Conservation (phyloP, 2,113 vertebrate genomes). For the Dicerorhinus sumatrensis region DNA sequence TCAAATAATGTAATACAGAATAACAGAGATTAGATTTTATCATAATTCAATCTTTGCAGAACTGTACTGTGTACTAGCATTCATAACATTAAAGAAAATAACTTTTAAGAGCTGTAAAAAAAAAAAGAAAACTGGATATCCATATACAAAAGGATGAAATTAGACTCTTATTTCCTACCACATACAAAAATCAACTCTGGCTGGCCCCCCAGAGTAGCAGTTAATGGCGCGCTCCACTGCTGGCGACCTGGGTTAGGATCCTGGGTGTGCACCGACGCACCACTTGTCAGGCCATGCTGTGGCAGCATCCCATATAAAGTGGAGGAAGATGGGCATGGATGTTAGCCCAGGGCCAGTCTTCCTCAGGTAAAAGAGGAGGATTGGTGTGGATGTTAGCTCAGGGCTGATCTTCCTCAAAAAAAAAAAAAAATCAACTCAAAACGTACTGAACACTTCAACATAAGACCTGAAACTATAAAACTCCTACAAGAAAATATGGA, state of each 20-base stretch:
- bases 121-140: background rate
- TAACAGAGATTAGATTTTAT: constrained; percentile 9
- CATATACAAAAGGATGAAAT: background rate
- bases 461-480: background rate
- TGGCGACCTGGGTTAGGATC: too few species aligned
- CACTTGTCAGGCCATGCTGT: too few species aligned
- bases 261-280: too few species aligned
- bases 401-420: too few species aligned
- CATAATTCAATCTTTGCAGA: background rate
- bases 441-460: background rate
- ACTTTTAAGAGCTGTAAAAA: background rate
- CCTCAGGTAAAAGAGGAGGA: too few species aligned
- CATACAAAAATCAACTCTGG: background rate
- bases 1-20: background rate
- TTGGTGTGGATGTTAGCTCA: too few species aligned
- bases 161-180: background rate
- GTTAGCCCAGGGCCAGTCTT: too few species aligned
- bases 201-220: too few species aligned
- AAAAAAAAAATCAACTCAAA: background rate
- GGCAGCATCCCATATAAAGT: too few species aligned
- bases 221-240: too few species aligned
- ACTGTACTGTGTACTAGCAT: background rate
- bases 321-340: too few species aligned
- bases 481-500: background rate
- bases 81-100: constrained; percentile 14